Conservation (phyloP, 37 sponge, comb jelly and placozoan species). For the Crambe crambe region DNA sequence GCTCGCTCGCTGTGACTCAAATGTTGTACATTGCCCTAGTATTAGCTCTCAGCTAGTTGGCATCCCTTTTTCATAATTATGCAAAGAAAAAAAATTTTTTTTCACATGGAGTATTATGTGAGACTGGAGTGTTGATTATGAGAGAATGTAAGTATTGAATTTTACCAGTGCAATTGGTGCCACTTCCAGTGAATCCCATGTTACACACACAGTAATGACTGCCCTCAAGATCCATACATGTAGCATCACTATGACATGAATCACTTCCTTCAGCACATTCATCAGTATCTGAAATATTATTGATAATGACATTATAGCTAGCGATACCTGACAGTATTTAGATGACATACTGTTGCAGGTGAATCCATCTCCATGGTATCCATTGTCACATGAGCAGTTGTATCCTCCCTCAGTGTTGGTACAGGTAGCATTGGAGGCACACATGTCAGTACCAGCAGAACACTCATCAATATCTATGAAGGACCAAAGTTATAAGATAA, state of each 20-base stretch:
- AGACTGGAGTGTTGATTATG: too few relatives aligned
- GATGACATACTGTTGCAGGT: neutral
- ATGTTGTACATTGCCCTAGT: too few relatives aligned
- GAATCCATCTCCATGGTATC: constrained; percentile 38
- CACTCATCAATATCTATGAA: constrained; percentile 60
- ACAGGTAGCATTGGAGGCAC: constrained; percentile 47
- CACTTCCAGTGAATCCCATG: constrained; percentile 40
- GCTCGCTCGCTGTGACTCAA: too few relatives aligned
- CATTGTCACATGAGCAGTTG: constrained; percentile 40
- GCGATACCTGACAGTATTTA: neutral
- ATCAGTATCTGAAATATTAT: constrained; percentile 33
- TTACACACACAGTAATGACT: constrained; percentile 41
- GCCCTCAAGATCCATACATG: constrained; percentile 26
- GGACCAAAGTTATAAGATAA: too few relatives aligned
- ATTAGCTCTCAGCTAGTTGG: too few relatives aligned
- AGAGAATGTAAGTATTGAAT: neutral
- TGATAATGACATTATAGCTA: neutral
- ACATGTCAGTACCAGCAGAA: neutral
- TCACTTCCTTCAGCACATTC: constrained; percentile 12
- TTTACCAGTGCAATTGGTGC: constrained; percentile 21
- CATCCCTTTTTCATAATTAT: too few relatives aligned
- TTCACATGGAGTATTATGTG: too few relatives aligned
- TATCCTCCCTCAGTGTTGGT: constrained; percentile 41
- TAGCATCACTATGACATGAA: constrained; percentile 21
- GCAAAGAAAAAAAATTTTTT: too few relatives aligned